Evolutionary conservation across 1,140 invertebrate genomes (phyloP).

Genomic region (Formica selysi): DNA sequence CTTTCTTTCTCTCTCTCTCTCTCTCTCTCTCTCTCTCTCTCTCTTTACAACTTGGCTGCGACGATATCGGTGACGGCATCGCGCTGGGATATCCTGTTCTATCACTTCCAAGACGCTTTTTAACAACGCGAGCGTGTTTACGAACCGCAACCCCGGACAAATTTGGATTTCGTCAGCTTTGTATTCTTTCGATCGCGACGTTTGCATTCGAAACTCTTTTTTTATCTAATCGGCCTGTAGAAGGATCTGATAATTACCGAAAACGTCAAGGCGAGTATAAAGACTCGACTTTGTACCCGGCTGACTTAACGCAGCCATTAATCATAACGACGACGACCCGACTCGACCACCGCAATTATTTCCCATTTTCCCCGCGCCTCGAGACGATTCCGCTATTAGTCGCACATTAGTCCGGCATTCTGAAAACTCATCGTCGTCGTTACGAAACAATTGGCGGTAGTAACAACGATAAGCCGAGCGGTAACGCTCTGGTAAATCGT

Average conservation of each 20-base stretch:
- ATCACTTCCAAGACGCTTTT: slow-evolving; percentile 72
- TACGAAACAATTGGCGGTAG: slow-evolving; percentile 46
- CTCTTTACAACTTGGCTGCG: slow-evolving; percentile 65
- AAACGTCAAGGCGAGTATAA: slow-evolving; percentile 55
- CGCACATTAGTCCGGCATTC: slow-evolving; percentile 61
- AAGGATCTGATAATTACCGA: slow-evolving; percentile 69
- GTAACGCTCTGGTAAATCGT: slow-evolving; percentile 66
- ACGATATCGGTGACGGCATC: slow-evolving; percentile 58
- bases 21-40: slow-evolving; percentile 25
- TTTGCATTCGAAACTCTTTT: slow-evolving; percentile 27
- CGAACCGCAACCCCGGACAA: slow-evolving; percentile 61
- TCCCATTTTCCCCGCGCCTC: slow-evolving; percentile 34
- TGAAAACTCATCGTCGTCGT: slow-evolving; percentile 64
- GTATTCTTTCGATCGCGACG: slow-evolving; percentile 53
- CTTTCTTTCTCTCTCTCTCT: slow-evolving; percentile 51
- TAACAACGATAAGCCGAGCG: slow-evolving; percentile 48
- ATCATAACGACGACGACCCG: slow-evolving; percentile 63
- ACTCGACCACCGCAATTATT: slow-evolving; percentile 48
- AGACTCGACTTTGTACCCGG: slow-evolving; percentile 46
- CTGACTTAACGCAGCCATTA: slow-evolving; percentile 71
- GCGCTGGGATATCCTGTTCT: slow-evolving; percentile 49
- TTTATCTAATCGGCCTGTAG: slow-evolving; percentile 51
- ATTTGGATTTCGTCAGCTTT: slow-evolving; percentile 69
- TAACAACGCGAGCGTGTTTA: slow-evolving; percentile 59
- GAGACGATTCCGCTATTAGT: slow-evolving; percentile 35